phyloP scores from a whole-genome alignment of 35 echinoderm and acorn worm genomes.

The Apostichopus parvimensis region DNA sequence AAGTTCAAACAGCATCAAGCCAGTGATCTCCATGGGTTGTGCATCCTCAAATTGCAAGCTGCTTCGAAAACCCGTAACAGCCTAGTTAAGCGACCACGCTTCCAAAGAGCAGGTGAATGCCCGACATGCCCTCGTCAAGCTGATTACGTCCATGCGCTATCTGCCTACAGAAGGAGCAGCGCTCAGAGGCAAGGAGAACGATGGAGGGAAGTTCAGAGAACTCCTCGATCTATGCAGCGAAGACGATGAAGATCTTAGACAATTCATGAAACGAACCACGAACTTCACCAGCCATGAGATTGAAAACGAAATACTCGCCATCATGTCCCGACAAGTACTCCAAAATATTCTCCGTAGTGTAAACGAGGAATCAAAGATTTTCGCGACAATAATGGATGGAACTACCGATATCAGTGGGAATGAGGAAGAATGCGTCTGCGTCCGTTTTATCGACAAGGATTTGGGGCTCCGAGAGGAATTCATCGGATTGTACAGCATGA shows the following conservation, averaged over 20 bases:
- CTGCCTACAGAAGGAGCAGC: conserved; percentile 48
- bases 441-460: conserved; percentile 45
- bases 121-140: conserved; percentile 45
- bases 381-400: conserved; percentile 63
- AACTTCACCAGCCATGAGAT: conserved; percentile 32
- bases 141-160: conserved; percentile 46
- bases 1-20: conserved; percentile 6
- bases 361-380: background rate
- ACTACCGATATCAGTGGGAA: conserved; percentile 53
- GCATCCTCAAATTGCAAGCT: conserved; percentile 16
- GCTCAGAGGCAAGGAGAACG: conserved; percentile 22
- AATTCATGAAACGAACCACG: conserved; percentile 19
- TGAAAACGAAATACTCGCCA: conserved; percentile 62
- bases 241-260: conserved; percentile 30
- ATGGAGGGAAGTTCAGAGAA: conserved; percentile 26
- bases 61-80: background rate
- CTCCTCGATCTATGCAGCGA: conserved; percentile 2
- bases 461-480: conserved; percentile 52
- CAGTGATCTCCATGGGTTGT: conserved; percentile 21
- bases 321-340: background rate
- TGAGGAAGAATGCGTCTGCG: conserved; percentile 54
- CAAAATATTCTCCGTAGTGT: background rate
- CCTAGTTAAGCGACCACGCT: conserved; percentile 14
- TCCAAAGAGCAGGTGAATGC: conserved; percentile 19
- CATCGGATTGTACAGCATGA: conserved; percentile 42